phyloP scores from a whole-genome alignment of 2,888 invertebrate genomes.

The Synergus itoensis region DNA sequence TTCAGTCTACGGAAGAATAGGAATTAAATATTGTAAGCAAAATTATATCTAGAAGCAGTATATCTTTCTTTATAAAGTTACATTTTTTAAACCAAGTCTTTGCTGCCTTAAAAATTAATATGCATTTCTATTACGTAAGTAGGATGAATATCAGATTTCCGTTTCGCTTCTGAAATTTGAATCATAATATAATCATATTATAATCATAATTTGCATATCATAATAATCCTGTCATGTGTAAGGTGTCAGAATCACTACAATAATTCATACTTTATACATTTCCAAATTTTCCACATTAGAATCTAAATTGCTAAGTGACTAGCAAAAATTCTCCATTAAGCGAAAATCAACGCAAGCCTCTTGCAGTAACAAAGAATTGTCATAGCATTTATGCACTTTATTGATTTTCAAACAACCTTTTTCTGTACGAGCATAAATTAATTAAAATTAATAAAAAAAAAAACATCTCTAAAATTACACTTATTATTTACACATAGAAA shows the following conservation, averaged over 20 bases:
- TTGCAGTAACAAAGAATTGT: neutral
- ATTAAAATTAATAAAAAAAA: neutral
- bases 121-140: neutral
- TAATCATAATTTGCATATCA: neutral
- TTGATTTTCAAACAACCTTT: neutral
- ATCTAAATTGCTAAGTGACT: neutral
- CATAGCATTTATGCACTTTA: neutral
- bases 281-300: neutral
- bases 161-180: neutral
- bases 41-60: no score
- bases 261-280: neutral
- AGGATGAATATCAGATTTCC: neutral
- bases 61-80: neutral
- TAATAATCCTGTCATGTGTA: neutral
- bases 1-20: no score
- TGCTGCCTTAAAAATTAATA: neutral
- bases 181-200: no score
- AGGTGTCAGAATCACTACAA: neutral
- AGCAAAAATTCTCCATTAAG: neutral
- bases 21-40: no score
- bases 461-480: neutral
- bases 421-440: neutral
- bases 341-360: neutral
- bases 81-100: neutral
- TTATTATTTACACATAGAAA: neutral